Evolutionary conservation across 1,140 invertebrate genomes (phyloP), one percentile per base, ranked within the genome.

Genomic region (Calosoma granatense): DNA sequence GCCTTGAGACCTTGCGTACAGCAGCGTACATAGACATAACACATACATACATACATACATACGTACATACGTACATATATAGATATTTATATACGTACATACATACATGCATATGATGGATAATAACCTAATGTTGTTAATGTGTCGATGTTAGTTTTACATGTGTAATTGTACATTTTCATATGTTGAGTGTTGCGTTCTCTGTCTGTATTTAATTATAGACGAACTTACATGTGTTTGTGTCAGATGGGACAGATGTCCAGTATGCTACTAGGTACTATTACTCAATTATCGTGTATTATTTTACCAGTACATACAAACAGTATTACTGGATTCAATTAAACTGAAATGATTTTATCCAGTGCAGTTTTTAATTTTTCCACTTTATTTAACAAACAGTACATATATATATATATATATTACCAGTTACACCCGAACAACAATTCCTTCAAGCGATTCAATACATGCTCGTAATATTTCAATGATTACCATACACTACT

Each of bases 241-340:
- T 71, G 70, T 71, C 70, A 71, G 70, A 64, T 71, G 70, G 70
- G 70, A 70, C 67, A 70, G 64, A 60, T 58, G 64, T 67, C 65
- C 65, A 65, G 59, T 53, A 30, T 30, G 26, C 26, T 30, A 14
- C 26, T 47, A 47, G 41, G 17, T 47, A 4, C 41, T 47, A 6
- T 6, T 30, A 30, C 4, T 14, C 14, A 6, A 14, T 30, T 30
- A 30, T 30, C 26, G 6, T 30, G 26, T 30, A 30, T 30, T 30
- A 6, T 30, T 6, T 30, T 30, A 6, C 6, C 26, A 30, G 14
- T 30, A 30, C 14, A 6, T 14, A 30, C 26, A 30, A 6, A 30
- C n/a, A n/a, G n/a, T n/a, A n/a, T n/a, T n/a, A n/a, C n/a, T n/a
- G n/a, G n/a, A n/a, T n/a, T n/a, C n/a, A n/a, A n/a, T n/a, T n/a